phyloP scores from a whole-genome alignment of 2,888 invertebrate genomes.

The Cataglyphis rosenhaueri region DNA sequence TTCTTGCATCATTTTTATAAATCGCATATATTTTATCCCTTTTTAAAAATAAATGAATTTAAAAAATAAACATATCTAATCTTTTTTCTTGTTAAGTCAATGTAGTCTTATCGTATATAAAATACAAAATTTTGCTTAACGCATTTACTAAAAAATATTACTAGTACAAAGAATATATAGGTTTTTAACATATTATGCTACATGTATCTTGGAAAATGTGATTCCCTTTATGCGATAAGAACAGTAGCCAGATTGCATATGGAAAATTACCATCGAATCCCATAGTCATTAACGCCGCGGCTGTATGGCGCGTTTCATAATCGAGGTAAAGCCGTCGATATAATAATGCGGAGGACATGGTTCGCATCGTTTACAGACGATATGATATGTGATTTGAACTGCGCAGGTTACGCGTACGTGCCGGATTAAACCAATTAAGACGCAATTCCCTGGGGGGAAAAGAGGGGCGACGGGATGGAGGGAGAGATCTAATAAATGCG shows the following conservation, averaged over 20 bases:
- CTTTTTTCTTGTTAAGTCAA: neutral
- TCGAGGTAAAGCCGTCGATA: neutral
- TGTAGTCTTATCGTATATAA: neutral
- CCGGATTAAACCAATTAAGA: constrained; percentile 37
- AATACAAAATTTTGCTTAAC: neutral
- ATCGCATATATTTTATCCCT: neutral
- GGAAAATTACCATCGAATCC: constrained; percentile 9
- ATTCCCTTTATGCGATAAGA: neutral
- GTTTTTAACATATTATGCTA: neutral
- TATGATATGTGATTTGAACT: constrained; percentile 5
- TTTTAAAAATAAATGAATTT: neutral
- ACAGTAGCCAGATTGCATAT: neutral
- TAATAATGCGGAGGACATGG: neutral
- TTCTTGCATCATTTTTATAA: neutral
- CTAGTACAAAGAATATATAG: neutral
- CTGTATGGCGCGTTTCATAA: constrained; percentile 2
- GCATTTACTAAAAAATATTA: too few species aligned
- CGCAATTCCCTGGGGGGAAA: neutral
- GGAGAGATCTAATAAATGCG: neutral
- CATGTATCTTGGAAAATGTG: neutral
- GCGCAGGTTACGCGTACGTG: neutral
- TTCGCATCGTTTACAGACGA: neutral
- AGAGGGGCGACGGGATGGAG: neutral
- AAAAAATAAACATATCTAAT: neutral
- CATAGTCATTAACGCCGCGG: neutral